Evolutionary conservation across 1,140 invertebrate genomes (phyloP), one percentile per base, ranked within the genome.

Genomic region (Caenorhabditis remanei): DNA sequence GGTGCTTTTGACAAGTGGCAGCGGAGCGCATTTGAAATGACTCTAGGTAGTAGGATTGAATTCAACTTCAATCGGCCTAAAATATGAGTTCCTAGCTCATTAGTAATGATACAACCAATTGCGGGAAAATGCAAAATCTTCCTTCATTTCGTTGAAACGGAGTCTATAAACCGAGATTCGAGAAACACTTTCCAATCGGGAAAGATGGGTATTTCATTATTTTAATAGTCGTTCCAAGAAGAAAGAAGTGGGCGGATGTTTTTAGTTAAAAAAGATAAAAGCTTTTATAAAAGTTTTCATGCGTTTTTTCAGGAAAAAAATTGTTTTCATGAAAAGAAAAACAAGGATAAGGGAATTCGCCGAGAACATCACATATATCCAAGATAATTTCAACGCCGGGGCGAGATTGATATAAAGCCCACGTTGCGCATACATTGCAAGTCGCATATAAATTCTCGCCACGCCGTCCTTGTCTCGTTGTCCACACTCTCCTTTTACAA

Each of bases 381-480:
- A 7, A 24, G 21, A 6, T 63, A 32, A 24, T 40, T 63, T 11
- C 9, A 13, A 40, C 50, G 32, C 3, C 8, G 19, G 43, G 71
- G 46, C n/a, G 71, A 21, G 46, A 79, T 14, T 13, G 14, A 46
- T 0, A 14, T 40, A 79, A 41, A 41, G 9, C 71, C 46, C 71
- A 71, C 19, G 67, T 48, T 79, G 71, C 71, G 71, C 46, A 79
- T n/a, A 79, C 71, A 79, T 32, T 32, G n/a, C 21, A 63, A 58
- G 61, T 21, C 19, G 32, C 21, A 63, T 63, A 63, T 58, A 58
- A 32, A 63, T 79, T 79, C 46, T 79, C 71, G 71, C 43, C 71
- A 79, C 71, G 71, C 53, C 71, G 71, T 13, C 71, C 21, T n/a
- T 11, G 46, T 50, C 71, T 79, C 71, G 71, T 50, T 79, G 71